Base-by-base conservation (phyloP, 1,140 invertebrate genomes). In the Wasmannia auropunctata region DNA sequence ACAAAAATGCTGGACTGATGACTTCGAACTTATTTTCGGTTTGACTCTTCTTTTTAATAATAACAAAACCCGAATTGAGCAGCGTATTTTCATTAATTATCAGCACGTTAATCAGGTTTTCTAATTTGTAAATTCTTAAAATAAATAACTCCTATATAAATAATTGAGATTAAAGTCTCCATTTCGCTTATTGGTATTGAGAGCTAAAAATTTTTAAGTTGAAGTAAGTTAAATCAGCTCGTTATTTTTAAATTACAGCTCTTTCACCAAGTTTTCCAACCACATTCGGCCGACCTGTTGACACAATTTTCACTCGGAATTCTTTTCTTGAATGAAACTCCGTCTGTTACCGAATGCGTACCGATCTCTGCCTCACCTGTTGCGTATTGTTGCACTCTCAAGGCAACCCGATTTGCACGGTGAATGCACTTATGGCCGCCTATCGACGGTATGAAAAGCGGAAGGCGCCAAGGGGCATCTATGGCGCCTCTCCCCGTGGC, bases 371-470 rank as follows among this genome's bases (percentile, higher is more conserved):
- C 88, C 87, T 92, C 91, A 92, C 92, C 92, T 92, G 92, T 92
- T 92, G 92, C 92, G 89, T 92, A 91, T 92, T 93, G 92, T 92
- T 93, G 91, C 90, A 91, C 88, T 88, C 92, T 92, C 88, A 88
- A 88, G 87, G 86, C 88, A 91, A 92, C 91, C 91, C 91, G 92
- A 93, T 93, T 93, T 93, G 91, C 91, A 93, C 92, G 92, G 90
- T 93, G 92, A 93, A 93, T 93, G 92, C 92, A 92, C 91, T 92
- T 91, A 91, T 87, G 86, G 79, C 86, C 86, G 88, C 51, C 90
- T 90, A 90, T 91, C 90, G 83, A 88, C 76, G 79, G 74, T 90
- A 90, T 88, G 90, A 91, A 91, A 90, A 91, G 90, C 88, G 86
- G 67, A 86, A 90, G 86, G 86, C 83, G 85, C 85, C 60, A 63